A percentile compares a stretch with the other conserved stretches of the same genome.
These are phyloP conservation scores for Incurvaria masculella DNA, from an alignment of 2,888 invertebrate genomes.

Conservation along the genomic window DNA sequence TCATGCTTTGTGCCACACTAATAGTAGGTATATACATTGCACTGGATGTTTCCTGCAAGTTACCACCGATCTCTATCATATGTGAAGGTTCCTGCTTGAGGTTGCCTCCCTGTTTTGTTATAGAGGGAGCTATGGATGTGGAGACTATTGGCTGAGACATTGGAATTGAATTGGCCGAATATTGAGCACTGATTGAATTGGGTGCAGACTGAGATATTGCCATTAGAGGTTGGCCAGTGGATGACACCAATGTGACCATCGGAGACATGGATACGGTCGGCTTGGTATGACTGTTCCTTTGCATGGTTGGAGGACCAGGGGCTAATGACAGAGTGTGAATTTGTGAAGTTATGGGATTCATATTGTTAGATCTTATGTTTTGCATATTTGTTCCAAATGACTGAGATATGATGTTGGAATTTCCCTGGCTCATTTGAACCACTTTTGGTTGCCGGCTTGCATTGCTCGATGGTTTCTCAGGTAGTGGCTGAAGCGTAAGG, in stretches of 20 bases:
- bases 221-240: conserved; percentile 48
- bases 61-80: conserved; percentile 49
- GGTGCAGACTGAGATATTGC: conserved; percentile 48
- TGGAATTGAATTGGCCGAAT: conserved; percentile 45
- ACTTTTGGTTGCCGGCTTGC: conserved; percentile 44
- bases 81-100: conserved; percentile 46
- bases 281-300: conserved; percentile 35
- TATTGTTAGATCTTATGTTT: conserved; percentile 28
- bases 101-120: conserved; percentile 30
- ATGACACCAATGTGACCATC: conserved; percentile 44
- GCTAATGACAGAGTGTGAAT: conserved; percentile 44
- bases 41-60: conserved; percentile 38
- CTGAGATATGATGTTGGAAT: conserved; percentile 7
- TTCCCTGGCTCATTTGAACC: conserved; percentile 40
- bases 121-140: conserved; percentile 42
- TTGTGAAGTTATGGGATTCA: conserved; percentile 51
- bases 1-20: conserved; percentile 45
- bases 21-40: conserved; percentile 40
- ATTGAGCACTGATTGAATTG: conserved; percentile 29
- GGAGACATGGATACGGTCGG: conserved; percentile 41
- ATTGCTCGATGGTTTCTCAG: conserved; percentile 35
- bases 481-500: conserved; percentile 45
- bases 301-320: conserved; percentile 35
- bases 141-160: conserved; percentile 50
- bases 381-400: neutral